Evolutionary conservation across 2,888 invertebrate species (phyloP), one percentile per base, ranked within the genome.

Genomic region (Microctonus brassicae): DNA sequence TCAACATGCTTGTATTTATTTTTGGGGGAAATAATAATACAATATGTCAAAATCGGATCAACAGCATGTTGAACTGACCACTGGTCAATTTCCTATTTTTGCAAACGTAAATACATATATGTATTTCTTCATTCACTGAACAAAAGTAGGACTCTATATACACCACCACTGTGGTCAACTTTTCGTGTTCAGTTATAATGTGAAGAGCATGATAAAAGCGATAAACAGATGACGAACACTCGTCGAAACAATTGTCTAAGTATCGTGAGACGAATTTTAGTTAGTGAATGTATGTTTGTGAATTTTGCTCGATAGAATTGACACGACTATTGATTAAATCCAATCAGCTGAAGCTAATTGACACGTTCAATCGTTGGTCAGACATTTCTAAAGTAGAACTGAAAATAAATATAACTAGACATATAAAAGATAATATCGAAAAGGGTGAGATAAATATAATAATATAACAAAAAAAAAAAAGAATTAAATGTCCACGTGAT

Each of bases 61-160:
- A 69, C 73, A 70, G 73, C 70, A n/a, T n/a, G n/a, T n/a, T n/a
- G n/a, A 76, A 80, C 78, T 86, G 85, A 83, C 86, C 86, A 79
- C 52, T 82, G 86, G 85, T 85, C 86, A 85, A 80, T 83, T 81
- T 80, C 80, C 81, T 74, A 75, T 70, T 61, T 71, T 69, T 5
- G 63, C 70, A 24, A 61, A 60, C 53, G 57, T 47, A 55, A 72
- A 67, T 71, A 73, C 64, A 72, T 69, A 66, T n/a, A n/a, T n/a
- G n/a, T n/a, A n/a, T n/a, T n/a, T n/a, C n/a, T n/a, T n/a, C n/a
- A n/a, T n/a, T n/a, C n/a, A n/a, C n/a, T n/a, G n/a, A n/a, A n/a
- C n/a, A n/a, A n/a, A n/a, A n/a, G n/a, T n/a, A n/a, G n/a, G n/a
- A n/a, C n/a, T n/a, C n/a, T n/a, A n/a, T n/a, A n/a, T n/a, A n/a